Evolutionary conservation across 2,888 invertebrate species (phyloP).

Genomic region (Mesoligia furuncula): DNA sequence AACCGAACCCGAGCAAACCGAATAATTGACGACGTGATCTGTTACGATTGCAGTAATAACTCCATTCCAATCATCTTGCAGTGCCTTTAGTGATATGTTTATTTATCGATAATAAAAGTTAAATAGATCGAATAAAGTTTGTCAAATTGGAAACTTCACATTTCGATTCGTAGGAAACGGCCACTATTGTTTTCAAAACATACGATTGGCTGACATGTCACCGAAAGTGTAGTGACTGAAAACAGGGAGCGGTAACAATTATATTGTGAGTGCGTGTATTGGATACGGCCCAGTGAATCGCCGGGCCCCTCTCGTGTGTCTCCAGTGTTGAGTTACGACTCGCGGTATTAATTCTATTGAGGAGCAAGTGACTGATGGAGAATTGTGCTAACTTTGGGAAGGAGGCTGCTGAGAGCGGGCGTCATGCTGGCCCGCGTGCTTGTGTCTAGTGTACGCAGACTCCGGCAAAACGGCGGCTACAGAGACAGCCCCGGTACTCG

Average conservation of each 20-base stretch:
- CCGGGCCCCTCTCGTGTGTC: conserved; percentile 77
- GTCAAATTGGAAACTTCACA: conserved; percentile 61
- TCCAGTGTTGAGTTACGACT: conserved; percentile 79
- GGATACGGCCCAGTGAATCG: conserved; percentile 83
- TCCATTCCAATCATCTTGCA: conserved; percentile 63
- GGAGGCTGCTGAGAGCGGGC: conserved; percentile 77
- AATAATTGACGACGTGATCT: conserved; percentile 78
- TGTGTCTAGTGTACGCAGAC: conserved; percentile 80
- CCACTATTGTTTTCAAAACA: conserved; percentile 86
- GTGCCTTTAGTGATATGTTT: conserved; percentile 66
- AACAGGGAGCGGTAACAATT: conserved; percentile 82
- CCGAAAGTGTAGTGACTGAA: conserved; percentile 79
- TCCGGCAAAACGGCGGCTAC: conserved; percentile 87
- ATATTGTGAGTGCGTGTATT: conserved; percentile 83
- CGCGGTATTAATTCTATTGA: conserved; percentile 73
- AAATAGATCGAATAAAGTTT: conserved; percentile 63
- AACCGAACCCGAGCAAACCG: conserved; percentile 81
- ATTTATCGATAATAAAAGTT: conserved; percentile 55
- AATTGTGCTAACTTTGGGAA: conserved; percentile 79
- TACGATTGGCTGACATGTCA: conserved; percentile 79
- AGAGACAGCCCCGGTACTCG: conserved; percentile 80
- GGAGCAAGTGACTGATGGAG: conserved; percentile 85
- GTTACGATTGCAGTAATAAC: conserved; percentile 71
- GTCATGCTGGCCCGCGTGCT: conserved; percentile 84
- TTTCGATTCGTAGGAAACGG: conserved; percentile 73